These are phyloP conservation scores for Tribolium freemani DNA, from an alignment of 2,888 invertebrate species.

Conservation along the genomic window DNA sequence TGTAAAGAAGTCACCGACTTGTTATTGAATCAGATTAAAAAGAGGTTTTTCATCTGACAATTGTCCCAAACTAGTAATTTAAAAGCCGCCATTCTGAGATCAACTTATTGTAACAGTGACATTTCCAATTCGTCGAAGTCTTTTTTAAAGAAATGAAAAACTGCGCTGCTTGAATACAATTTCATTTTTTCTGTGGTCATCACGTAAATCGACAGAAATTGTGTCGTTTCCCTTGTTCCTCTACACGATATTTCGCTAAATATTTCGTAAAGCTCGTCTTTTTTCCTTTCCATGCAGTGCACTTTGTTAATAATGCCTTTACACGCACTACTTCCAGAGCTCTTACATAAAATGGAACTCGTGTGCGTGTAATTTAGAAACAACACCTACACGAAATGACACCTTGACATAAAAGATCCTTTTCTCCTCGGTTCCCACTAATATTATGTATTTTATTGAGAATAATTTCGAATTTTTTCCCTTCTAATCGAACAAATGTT, in stretches of 20 bases:
- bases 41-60: conserved; percentile 10
- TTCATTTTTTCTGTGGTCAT: conserved; percentile 51
- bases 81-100: conserved; percentile 23
- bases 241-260: conserved; percentile 35
- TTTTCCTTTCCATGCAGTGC: conserved; percentile 21
- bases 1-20: neutral
- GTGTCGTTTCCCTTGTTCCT: conserved; percentile 39
- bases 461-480: neutral
- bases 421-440: neutral
- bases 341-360: conserved; percentile 37
- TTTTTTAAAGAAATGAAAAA: conserved; percentile 52
- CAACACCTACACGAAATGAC: conserved; percentile 19
- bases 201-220: conserved; percentile 48
- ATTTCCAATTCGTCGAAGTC: conserved; percentile 41
- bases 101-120: conserved; percentile 39
- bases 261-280: conserved; percentile 24
- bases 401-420: neutral
- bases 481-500: neutral
- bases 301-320: conserved; percentile 41
- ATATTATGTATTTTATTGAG: neutral
- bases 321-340: conserved; percentile 34
- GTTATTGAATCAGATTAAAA: conserved; percentile 25
- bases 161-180: conserved; percentile 45
- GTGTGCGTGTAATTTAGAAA: conserved; percentile 27
- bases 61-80: conserved; percentile 36